Conservation (phyloP, 35 echinoderm and acorn worm genomes). For the Apostichopus parvimensis region DNA sequence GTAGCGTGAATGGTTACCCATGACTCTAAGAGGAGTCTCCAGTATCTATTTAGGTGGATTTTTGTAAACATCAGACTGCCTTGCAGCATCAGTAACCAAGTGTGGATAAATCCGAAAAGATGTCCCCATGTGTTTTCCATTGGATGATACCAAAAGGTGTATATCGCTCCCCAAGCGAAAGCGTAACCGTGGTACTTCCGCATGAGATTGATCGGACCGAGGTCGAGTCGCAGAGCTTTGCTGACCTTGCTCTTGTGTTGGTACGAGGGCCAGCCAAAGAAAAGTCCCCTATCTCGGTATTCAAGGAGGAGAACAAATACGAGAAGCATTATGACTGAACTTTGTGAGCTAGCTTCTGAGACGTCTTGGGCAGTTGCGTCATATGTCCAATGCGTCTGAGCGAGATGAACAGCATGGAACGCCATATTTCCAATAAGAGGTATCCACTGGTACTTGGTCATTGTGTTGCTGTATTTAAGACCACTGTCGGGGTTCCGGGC, state of each 20-base stretch:
- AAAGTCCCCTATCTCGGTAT: conserved; percentile 85
- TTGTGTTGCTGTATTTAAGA: conserved; percentile 61
- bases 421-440: conserved; percentile 64
- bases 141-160: conserved; percentile 96
- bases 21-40: conserved; percentile 70
- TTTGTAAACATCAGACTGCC: conserved; percentile 93
- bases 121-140: conserved; percentile 97
- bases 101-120: conserved; percentile 74
- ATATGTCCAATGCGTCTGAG: conserved; percentile 80
- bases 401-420: conserved; percentile 80
- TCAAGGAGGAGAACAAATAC: conserved; percentile 82
- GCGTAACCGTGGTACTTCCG: conserved; percentile 91
- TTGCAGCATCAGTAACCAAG: conserved; percentile 88
- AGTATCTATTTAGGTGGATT: conserved; percentile 86
- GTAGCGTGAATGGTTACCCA: conserved; percentile 88
- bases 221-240: conserved; percentile 55
- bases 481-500: conserved; percentile 17
- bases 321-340: conserved; percentile 86
- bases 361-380: conserved; percentile 88
- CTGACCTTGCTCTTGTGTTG: conserved; percentile 62
- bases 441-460: conserved; percentile 67
- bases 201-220: conserved; percentile 68
- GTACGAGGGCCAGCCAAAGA: conserved; percentile 83
- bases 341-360: conserved; percentile 74
- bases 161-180: conserved; percentile 91